Base-by-base conservation (phyloP, 1,140 invertebrate species). In the Drosophila willistoni region DNA sequence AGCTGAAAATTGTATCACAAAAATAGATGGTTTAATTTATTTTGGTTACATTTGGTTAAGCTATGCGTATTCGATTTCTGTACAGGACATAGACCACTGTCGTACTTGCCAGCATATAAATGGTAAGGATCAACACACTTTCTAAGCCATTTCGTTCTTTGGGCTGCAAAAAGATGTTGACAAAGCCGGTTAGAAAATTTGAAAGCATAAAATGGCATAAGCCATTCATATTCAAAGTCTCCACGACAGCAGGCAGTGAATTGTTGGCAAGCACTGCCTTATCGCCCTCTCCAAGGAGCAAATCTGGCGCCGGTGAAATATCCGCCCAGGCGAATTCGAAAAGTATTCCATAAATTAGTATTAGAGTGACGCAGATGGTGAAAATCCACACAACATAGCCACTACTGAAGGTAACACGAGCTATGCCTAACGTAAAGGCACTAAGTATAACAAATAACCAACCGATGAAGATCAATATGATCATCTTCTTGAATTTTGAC, bases 141-240 rank as follows among this genome's bases (percentile, higher is more conserved):
- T 91, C 72, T 0, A 60, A 0, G 19, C 25, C 14, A 19, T n/a
- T 55, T 1, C 80, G 72, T 0, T 80, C 19, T 0, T 17, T 56
- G 0, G 90, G 75, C 1, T 67, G 12, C 14, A 91, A n/a, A 9
- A 62, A 44, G 36, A 91, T 71, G 56, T 91, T 91, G 19, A 89
- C 73, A 33, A 71, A 47, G 1, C 90, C 90, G 0, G 90, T 91
- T 0, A 90, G 56, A 7, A 90, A 66, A 68, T 91, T 91, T 1
- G 83, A 77, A 0, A 79, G 71, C 69, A 79, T 85, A 54, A 79
- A 91, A 68, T 81, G 57, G 1, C 51, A 73, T n/a, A 77, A 56
- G 9, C 67, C 90, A 68, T 86, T 91, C 78, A 73, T 69, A 39
- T 83, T 89, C 0, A 80, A 55, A 0, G 83, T 71, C 47, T 91